Base-by-base conservation (phyloP, 2,797 vertebrate species). In the Hapalemur alaotrensis region DNA sequence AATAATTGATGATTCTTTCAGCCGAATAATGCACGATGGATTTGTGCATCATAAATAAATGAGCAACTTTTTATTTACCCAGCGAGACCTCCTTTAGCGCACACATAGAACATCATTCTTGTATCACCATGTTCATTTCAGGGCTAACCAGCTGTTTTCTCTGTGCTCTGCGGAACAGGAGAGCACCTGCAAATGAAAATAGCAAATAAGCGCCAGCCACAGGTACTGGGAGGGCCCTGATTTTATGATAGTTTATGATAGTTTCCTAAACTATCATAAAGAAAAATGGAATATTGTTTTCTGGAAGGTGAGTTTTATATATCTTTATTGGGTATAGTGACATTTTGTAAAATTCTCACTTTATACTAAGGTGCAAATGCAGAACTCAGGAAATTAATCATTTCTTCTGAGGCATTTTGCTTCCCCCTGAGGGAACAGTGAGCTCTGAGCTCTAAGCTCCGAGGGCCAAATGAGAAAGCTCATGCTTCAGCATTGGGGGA, bases 41-140 rank as follows among this genome's bases (percentile, higher is more conserved):
- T 99, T 97, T 99, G 99, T 99, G 98, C 98, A 98, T 99, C 98
- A 99, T 99, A 98, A 99, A 99, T 99, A 99, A 99, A 98, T 99
- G 97, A 99, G 96, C 95, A 98, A 94, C 65, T 95, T 97, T 98
- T 98, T 99, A 98, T 99, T 99, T 99, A 99, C 98, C 98, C 96
- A 65, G 98, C 11, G 65, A 96, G 91, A 84, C 79, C 38, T 95
- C 84, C 93, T 96, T 89, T n/a, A 95, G 92, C 78, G 95, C 88
- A 95, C 89, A 46, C 4, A 0, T 4, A 57, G 70, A 48, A 46
- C 78, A 89, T 14, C 90, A 61, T 73, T 95, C 69, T 91, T 69
- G 72, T 79, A 92, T 79, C 89, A 88, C 78, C 25, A 13, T 41
- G 90, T 73, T 43, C 85, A 8, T 30, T 87, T 0, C 0, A 85